Evolutionary conservation across 2,888 invertebrate genomes (phyloP).

Genomic region (Eristalis intricaria): DNA sequence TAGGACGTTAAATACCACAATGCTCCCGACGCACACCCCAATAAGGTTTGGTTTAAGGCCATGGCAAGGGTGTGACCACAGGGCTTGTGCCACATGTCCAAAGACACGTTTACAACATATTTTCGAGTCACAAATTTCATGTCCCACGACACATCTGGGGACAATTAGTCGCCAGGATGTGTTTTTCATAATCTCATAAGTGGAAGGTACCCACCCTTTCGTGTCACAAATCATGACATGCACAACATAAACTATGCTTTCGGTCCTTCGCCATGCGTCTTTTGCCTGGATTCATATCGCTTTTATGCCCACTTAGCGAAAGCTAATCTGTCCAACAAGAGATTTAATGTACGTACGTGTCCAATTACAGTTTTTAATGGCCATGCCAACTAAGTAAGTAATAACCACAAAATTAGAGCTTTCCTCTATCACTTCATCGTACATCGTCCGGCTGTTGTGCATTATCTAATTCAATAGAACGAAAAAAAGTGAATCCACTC

Average conservation of each 20-base stretch:
- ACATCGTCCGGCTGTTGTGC: background rate
- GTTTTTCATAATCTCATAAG: background rate
- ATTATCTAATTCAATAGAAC: background rate
- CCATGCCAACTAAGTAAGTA: background rate
- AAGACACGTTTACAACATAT: background rate
- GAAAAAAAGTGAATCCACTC: constrained; percentile 1
- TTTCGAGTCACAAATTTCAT: background rate
- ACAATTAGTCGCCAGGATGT: background rate
- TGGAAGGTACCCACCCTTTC: background rate
- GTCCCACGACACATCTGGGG: no score
- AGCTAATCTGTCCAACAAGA: background rate
- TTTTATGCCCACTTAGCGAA: background rate
- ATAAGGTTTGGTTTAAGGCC: no score
- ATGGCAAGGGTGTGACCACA: no score
- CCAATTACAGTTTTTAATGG: background rate
- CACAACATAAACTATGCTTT: background rate
- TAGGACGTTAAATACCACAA: no score
- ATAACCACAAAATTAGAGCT: background rate
- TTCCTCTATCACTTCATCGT: background rate
- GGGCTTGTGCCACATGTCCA: no score
- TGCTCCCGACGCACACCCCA: no score
- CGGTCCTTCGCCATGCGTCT: background rate
- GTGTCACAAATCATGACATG: background rate
- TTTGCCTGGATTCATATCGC: background rate
- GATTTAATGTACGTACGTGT: background rate